Percentiles rank a stretch among this genome's conserved stretches.
phyloP scores from a whole-genome alignment of 1,140 invertebrate genomes.

The Phthorimaea operculella region DNA sequence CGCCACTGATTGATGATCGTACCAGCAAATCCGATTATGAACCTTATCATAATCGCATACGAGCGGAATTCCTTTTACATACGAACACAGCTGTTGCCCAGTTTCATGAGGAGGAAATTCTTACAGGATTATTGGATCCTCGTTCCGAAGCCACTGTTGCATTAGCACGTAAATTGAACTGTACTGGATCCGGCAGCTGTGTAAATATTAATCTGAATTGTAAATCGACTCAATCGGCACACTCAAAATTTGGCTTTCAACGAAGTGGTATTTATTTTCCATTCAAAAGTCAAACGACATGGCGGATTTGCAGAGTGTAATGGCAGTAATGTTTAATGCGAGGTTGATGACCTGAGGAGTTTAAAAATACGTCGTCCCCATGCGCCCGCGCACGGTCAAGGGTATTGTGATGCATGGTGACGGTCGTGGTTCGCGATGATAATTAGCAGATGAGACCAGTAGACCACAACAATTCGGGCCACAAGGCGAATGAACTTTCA shows the following conservation, averaged over 20 bases:
- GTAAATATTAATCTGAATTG: constrained; percentile 12
- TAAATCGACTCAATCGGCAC: neutral
- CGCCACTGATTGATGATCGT: constrained; percentile 7
- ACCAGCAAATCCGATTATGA: neutral
- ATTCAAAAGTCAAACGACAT: neutral
- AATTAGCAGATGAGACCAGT: neutral
- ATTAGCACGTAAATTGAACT: constrained; percentile 23
- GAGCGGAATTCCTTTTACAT: no score
- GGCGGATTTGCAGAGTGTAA: constrained; percentile 13
- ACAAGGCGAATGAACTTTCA: neutral
- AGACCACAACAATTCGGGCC: neutral
- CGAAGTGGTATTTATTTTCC: neutral
- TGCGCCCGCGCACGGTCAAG: constrained; percentile 44
- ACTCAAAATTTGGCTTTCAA: neutral
- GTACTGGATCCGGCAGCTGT: constrained; percentile 15
- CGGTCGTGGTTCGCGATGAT: neutral
- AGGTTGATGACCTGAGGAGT: constrained; percentile 37
- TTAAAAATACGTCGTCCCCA: constrained; percentile 36
- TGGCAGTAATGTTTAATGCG: constrained; percentile 13
- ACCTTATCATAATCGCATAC: no score
- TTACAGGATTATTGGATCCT: neutral
- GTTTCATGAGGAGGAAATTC: neutral
- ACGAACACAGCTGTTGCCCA: neutral
- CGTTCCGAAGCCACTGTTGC: constrained; percentile 4
- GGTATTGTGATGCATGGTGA: constrained; percentile 22